Base-by-base conservation (phyloP, 2,797 vertebrate genomes). In the Poecilia gillii region DNA sequence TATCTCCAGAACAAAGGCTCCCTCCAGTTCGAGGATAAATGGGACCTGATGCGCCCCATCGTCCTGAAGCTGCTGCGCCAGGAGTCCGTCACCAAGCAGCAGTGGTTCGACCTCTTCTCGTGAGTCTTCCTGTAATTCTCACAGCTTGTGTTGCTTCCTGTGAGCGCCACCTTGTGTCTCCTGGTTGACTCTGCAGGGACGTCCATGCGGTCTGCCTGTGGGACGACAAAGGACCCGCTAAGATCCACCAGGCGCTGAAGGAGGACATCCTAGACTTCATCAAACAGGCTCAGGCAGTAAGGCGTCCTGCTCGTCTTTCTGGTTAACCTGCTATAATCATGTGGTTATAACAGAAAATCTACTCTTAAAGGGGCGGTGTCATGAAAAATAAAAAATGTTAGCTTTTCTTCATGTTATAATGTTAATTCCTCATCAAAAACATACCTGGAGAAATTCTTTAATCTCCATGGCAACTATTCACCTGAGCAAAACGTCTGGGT, bases 231-330 rank as follows among this genome's bases (percentile, higher is more conserved):
- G 98, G 98, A 86, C 98, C 98, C 73, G 98, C 98, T 76, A 99
- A 99, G 96, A 99, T 99, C 93, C 98, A 99, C 91, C 98, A 99
- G 91, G 98, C 98, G 89, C 96, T 99, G 89, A 99, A 99, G 95
- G 98, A 99, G 93, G 98, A 99, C 93, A 99, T 99, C 88, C 96
- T 99, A 93, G 98, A 99, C 88, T 99, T 99, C 94, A 99, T 99
- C 92, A 99, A 99, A 94, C 98, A 99, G 97, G 98, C 98, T 91
- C 98, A 99, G 94, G 98, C 98, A 71, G 92, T 94, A 88, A 92
- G 91, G 57, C 14, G 7, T 7, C 18, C 16, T 28, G 46, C 36
- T 73, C 75, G 9, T n/a, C 31, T 70, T 28, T 11, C 45, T 49
- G 47, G 47, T 49, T 23, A 51, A 49, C 6, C 47, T 49, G 47